Evolutionary conservation across 2,888 invertebrate species (phyloP).

Genomic region (Ptilodon capucinus): DNA sequence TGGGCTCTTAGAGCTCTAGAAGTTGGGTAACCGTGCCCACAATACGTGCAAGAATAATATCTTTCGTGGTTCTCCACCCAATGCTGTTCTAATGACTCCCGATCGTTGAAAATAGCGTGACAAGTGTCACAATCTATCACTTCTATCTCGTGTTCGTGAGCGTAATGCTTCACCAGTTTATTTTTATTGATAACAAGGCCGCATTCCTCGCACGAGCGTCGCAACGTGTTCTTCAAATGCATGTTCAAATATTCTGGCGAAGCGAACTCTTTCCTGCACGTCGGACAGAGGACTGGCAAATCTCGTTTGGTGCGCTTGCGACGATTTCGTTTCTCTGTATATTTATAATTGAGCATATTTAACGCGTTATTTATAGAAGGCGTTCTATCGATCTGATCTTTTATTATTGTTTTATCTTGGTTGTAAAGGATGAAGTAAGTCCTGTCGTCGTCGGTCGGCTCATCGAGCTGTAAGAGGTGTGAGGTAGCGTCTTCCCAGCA

Average conservation of each 20-base stretch:
- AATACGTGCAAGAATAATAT: slow-evolving; percentile 44
- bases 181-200: slow-evolving; percentile 43
- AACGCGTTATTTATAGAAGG: slow-evolving; percentile 29
- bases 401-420: slow-evolving; percentile 34
- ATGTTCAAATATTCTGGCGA: slow-evolving; percentile 44
- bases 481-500: slow-evolving; percentile 49
- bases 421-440: slow-evolving; percentile 50
- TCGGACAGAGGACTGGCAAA: slow-evolving; percentile 39
- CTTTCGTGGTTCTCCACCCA: slow-evolving; percentile 33
- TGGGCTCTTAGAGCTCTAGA: slow-evolving; percentile 59
- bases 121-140: slow-evolving; percentile 48
- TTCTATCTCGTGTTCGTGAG: slow-evolving; percentile 32
- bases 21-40: slow-evolving; percentile 51
- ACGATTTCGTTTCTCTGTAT: slow-evolving; percentile 11
- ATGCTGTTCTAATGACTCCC: slow-evolving; percentile 34
- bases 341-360: slow-evolving; percentile 34
- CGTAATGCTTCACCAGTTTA: slow-evolving; percentile 49
- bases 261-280: slow-evolving; percentile 52
- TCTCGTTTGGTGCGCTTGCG: slow-evolving; percentile 3
- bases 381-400: slow-evolving; percentile 34
- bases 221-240: slow-evolving; percentile 53
- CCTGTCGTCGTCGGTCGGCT: slow-evolving; percentile 38
- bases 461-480: slow-evolving; percentile 34
- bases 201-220: slow-evolving; percentile 52
- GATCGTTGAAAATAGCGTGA: slow-evolving; percentile 44